Conservation (phyloP, 2,888 invertebrate genomes). For the Ormyrus labotus region DNA sequence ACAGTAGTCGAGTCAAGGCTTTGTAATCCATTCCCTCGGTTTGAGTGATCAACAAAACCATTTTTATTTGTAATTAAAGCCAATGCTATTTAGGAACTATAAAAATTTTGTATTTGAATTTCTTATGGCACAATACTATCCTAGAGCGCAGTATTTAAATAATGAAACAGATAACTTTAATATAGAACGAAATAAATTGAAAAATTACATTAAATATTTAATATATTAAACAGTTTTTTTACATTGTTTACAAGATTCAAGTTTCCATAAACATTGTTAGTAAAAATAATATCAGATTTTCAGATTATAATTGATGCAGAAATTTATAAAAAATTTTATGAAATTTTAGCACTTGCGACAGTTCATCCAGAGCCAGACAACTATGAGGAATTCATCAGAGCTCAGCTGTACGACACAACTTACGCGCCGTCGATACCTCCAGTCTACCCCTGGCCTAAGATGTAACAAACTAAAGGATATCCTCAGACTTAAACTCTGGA, state of each 20-base stretch:
- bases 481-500: constrained; percentile 24
- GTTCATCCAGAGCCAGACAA: constrained; percentile 86
- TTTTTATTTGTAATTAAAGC: too few relatives aligned
- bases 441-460: constrained; percentile 80
- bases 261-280: neutral
- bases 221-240: constrained; percentile 22
- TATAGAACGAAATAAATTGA: too few relatives aligned
- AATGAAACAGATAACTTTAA: too few relatives aligned
- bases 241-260: constrained; percentile 26
- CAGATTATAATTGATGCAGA: constrained; percentile 10
- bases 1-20: too few relatives aligned
- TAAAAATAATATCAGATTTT: neutral
- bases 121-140: too few relatives aligned
- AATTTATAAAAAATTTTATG: neutral
- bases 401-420: constrained; percentile 87
- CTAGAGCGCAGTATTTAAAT: too few relatives aligned
- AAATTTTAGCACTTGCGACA: constrained; percentile 84
- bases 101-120: too few relatives aligned
- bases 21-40: too few relatives aligned
- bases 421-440: constrained; percentile 84
- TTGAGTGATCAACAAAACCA: too few relatives aligned
- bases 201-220: neutral
- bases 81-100: too few relatives aligned
- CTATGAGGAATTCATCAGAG: constrained; percentile 84
- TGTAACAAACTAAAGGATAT: constrained; percentile 63